A percentile compares a stretch with the other conserved stretches of the same genome.
phyloP scores from a whole-genome alignment of 2,888 invertebrate species.

The Hipparchia semele region DNA sequence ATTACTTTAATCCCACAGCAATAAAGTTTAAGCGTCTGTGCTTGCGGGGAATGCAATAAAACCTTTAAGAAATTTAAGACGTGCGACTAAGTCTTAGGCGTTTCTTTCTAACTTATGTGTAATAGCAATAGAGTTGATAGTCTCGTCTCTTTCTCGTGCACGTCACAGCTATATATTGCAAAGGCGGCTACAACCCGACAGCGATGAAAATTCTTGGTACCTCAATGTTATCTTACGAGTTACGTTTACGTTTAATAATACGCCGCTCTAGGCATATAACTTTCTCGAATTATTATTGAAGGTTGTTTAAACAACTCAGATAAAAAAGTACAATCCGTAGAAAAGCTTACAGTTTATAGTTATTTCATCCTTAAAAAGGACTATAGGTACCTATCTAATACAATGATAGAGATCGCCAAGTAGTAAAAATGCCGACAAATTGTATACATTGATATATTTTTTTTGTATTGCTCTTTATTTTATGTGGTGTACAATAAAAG shows the following conservation, averaged over 20 bases:
- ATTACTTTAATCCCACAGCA: constrained; percentile 82
- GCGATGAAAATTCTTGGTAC: constrained; percentile 80
- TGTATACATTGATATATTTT: too few relatives aligned
- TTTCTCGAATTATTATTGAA: constrained; percentile 18
- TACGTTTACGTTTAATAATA: constrained; percentile 75
- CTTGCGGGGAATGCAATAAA: constrained; percentile 82
- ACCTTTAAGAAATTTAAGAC: constrained; percentile 76
- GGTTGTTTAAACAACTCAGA: background rate
- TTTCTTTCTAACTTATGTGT: constrained; percentile 77
- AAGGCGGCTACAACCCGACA: constrained; percentile 70
- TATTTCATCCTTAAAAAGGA: background rate
- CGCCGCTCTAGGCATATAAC: constrained; percentile 63
- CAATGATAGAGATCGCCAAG: too few relatives aligned
- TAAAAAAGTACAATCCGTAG: background rate
- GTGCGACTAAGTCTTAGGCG: constrained; percentile 64
- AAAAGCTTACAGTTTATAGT: background rate
- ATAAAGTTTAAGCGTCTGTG: constrained; percentile 82
- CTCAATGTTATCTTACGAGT: constrained; percentile 78
- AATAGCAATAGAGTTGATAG: constrained; percentile 53
- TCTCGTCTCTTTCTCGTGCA: constrained; percentile 70
- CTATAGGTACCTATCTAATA: background rate
- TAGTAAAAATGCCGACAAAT: too few relatives aligned
- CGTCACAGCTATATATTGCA: constrained; percentile 77
- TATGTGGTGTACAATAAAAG: too few relatives aligned
- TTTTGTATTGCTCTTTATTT: too few relatives aligned